Evolutionary conservation across 2,113 vertebrate species (phyloP).

Genomic region (Clarias batrachus): DNA sequence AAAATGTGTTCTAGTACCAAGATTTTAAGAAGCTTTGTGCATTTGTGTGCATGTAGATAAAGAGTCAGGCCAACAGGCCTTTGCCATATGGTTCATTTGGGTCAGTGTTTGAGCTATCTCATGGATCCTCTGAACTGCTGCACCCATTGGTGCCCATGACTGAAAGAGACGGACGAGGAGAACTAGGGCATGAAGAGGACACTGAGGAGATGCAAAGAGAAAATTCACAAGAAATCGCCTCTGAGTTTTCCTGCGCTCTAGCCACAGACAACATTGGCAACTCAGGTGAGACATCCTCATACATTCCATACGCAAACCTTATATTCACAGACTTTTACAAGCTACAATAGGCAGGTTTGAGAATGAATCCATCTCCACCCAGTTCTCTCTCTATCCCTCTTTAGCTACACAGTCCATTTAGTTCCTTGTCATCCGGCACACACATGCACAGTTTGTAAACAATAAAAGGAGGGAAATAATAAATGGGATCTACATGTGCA

Average conservation of each 20-base stretch:
- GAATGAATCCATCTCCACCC: too few species aligned
- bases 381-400: too few species aligned
- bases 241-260: constrained; percentile 77
- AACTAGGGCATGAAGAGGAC: constrained; percentile 47
- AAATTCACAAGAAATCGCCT: constrained; percentile 77
- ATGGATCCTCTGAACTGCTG: constrained; percentile 67
- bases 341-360: too few species aligned
- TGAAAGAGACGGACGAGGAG: constrained; percentile 54
- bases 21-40: neutral
- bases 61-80: constrained; percentile 63
- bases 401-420: too few species aligned
- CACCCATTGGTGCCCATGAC: constrained; percentile 58
- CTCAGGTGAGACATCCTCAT: constrained; percentile 52
- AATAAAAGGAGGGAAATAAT: too few species aligned
- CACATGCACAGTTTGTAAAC: too few species aligned
- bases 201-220: constrained; percentile 70
- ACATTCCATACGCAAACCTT: neutral
- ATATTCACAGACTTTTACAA: neutral
- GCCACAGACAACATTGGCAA: constrained; percentile 65
- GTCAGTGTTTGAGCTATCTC: constrained; percentile 76
- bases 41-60: constrained; percentile 60
- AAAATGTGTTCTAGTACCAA: neutral
- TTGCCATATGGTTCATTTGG: constrained; percentile 65
- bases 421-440: too few species aligned
- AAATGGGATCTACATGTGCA: too few species aligned